These are phyloP conservation scores for Upupa epops DNA, from an alignment of 2,113 vertebrate genomes.

Conservation along the genomic window DNA sequence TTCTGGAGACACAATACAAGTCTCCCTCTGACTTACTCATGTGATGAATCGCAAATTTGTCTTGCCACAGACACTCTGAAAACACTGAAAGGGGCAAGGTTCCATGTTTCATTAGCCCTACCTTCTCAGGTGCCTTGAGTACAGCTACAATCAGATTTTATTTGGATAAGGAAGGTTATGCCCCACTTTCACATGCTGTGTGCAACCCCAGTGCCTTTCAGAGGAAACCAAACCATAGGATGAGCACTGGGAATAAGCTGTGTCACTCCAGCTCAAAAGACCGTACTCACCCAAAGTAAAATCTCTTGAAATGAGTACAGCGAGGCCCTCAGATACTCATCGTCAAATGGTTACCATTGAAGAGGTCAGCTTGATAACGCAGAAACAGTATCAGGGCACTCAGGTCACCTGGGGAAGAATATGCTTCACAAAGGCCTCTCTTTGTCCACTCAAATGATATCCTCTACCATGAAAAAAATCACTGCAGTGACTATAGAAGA, in stretches of 20 bases:
- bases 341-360: neutral
- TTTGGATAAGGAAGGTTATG: neutral
- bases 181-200: neutral
- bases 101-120: neutral
- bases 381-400: neutral
- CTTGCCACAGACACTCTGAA: neutral
- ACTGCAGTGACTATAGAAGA: neutral
- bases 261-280: neutral
- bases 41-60: neutral
- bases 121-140: neutral
- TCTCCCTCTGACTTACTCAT: neutral
- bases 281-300: neutral
- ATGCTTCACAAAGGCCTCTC: neutral
- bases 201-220: neutral
- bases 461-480: neutral
- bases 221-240: neutral
- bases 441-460: neutral
- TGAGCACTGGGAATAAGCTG: neutral
- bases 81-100: neutral
- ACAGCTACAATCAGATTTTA: neutral
- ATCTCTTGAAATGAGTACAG: neutral
- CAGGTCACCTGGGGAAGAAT: neutral
- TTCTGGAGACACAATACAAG: no score
- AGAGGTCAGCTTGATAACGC: neutral
- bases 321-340: neutral